phyloP scores from a whole-genome alignment of 2,113 vertebrate species.

The Sisor rabdophorus region DNA sequence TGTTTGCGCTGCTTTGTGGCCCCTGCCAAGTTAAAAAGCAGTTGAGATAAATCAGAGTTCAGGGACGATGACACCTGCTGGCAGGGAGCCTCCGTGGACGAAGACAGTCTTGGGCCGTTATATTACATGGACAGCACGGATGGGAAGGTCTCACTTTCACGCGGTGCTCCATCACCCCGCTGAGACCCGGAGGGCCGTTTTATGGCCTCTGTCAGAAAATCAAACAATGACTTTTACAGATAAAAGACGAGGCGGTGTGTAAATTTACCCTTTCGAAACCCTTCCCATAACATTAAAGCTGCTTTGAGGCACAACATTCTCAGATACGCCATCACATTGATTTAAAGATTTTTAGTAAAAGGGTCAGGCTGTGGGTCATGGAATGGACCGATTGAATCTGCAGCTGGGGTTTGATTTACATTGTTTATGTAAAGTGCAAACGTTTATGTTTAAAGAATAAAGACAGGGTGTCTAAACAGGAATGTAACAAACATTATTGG shows the following conservation, averaged over 20 bases:
- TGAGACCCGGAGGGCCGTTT: constrained; percentile 29
- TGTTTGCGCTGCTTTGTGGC: constrained; percentile 35
- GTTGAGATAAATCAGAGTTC: constrained; percentile 45
- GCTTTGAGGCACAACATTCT: neutral
- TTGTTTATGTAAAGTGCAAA: neutral
- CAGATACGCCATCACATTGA: neutral
- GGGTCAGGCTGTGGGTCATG: neutral
- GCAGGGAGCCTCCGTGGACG: constrained; percentile 25
- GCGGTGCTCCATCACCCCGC: constrained; percentile 18
- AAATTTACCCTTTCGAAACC: constrained; percentile 13
- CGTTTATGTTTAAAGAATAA: no score
- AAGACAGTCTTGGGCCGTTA: constrained; percentile 18
- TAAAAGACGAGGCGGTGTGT: neutral
- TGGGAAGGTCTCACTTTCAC: constrained; percentile 21
- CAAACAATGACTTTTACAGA: constrained; percentile 20
- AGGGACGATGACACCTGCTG: constrained; percentile 44
- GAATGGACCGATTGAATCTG: neutral
- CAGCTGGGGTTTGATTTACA: neutral
- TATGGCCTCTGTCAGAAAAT: constrained; percentile 27
- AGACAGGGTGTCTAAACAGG: neutral
- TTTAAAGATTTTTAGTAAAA: neutral
- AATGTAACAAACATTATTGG: neutral
- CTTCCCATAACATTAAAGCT: constrained; percentile 7
- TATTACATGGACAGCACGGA: neutral
- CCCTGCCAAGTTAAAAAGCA: constrained; percentile 50